A percentile compares a stretch with the other conserved stretches of the same genome.
phyloP scores from a whole-genome alignment of 2,797 vertebrate species.

The Spheniscus humboldti region DNA sequence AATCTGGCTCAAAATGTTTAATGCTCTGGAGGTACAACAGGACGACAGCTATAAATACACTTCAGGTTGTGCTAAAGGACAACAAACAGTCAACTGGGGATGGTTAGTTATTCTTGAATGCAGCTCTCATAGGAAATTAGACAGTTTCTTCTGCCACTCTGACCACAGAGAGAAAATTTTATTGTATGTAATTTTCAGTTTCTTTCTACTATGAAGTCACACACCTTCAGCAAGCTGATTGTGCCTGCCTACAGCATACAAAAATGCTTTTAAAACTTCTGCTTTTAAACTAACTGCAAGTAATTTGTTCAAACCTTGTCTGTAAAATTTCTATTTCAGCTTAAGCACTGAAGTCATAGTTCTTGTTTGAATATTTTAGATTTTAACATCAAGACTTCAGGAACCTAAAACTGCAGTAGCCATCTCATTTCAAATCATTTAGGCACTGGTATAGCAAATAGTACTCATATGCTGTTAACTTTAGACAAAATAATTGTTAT shows the following conservation, averaged over 20 bases:
- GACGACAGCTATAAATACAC: background rate
- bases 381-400: background rate
- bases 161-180: background rate
- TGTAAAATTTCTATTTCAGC: background rate
- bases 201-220: background rate
- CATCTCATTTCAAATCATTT: background rate
- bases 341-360: background rate
- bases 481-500: background rate
- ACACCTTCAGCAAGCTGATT: background rate
- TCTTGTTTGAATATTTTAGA: background rate
- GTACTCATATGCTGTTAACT: background rate
- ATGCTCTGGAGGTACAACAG: background rate
- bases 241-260: background rate
- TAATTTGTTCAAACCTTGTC: background rate
- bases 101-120: background rate
- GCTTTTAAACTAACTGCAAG: background rate
- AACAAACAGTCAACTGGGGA: background rate
- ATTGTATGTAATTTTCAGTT: background rate
- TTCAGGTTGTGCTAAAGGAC: background rate
- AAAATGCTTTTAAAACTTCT: background rate
- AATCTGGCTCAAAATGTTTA: background rate
- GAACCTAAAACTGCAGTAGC: background rate
- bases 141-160: background rate
- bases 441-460: background rate
- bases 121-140: background rate